These are phyloP conservation scores for Sarcophaga peregrina DNA, from an alignment of 1,140 invertebrate genomes.

Conservation along the genomic window DNA sequence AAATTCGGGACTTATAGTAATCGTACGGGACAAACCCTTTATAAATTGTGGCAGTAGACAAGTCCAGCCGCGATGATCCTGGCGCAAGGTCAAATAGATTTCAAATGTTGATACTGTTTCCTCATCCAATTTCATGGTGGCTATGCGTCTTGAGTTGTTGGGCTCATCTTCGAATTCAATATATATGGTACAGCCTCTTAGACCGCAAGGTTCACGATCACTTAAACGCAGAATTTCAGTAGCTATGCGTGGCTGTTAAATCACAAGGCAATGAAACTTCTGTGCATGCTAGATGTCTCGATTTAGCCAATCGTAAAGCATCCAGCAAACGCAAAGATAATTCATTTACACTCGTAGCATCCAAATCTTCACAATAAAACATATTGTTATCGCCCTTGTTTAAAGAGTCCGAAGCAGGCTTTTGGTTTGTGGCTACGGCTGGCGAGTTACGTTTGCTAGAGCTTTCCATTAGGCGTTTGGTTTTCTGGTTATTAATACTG, in stretches of 20 bases:
- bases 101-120: slow-evolving; percentile 87
- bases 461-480: slow-evolving; percentile 35
- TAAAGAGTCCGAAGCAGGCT: not conserved
- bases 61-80: slow-evolving; percentile 83
- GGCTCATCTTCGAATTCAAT: slow-evolving; percentile 79
- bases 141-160: slow-evolving; percentile 68
- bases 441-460: slow-evolving; percentile 35
- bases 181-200: slow-evolving; percentile 80
- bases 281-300: slow-evolving; percentile 79
- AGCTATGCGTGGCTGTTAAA: slow-evolving; percentile 79
- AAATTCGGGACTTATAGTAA: slow-evolving; percentile 86
- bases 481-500: slow-evolving; percentile 48
- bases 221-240: slow-evolving; percentile 81
- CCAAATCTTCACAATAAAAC: slow-evolving; percentile 48
- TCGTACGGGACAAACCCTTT: slow-evolving; percentile 80
- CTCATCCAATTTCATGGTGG: slow-evolving; percentile 82
- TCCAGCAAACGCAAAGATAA: slow-evolving; percentile 78
- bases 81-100: slow-evolving; percentile 84
- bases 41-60: slow-evolving; percentile 85
- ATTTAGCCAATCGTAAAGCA: slow-evolving; percentile 81
- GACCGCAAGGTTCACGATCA: slow-evolving; percentile 86
- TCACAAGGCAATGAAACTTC: slow-evolving; percentile 85
- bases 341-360: slow-evolving; percentile 64
- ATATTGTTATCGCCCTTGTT: slow-evolving; percentile 38
- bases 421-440: slow-evolving; percentile 9